phyloP scores from a whole-genome alignment of 1,140 invertebrate species.

The Galendromus occidentalis region DNA sequence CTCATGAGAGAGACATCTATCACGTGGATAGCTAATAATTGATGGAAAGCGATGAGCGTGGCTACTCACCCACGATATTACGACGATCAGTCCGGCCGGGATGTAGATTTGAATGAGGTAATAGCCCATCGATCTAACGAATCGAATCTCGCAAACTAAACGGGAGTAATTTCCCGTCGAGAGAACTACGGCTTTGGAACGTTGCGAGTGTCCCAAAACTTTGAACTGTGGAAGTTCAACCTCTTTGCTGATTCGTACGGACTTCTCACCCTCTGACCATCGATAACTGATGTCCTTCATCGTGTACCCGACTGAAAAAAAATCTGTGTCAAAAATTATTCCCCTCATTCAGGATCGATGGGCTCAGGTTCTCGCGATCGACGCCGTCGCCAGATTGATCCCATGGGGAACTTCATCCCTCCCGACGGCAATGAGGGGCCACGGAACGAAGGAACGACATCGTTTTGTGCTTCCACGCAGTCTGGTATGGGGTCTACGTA shows the following conservation, averaged over 20 bases:
- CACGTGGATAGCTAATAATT: neutral
- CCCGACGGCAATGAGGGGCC: too few relatives aligned
- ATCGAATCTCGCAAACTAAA: constrained; percentile 30
- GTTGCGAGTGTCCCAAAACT: constrained; percentile 28
- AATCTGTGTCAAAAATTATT: too few relatives aligned
- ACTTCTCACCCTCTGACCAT: constrained; percentile 44
- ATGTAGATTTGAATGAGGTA: constrained; percentile 37
- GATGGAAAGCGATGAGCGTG: neutral
- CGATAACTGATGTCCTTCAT: constrained; percentile 67
- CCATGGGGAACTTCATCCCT: too few relatives aligned
- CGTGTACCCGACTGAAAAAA: constrained; percentile 74
- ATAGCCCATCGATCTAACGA: constrained; percentile 32
- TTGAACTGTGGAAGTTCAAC: constrained; percentile 87
- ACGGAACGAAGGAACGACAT: too few relatives aligned
- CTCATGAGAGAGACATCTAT: neutral
- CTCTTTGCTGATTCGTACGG: constrained; percentile 72
- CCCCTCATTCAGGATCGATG: too few relatives aligned
- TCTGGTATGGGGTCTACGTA: too few relatives aligned
- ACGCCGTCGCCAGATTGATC: too few relatives aligned
- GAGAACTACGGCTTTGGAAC: constrained; percentile 17
- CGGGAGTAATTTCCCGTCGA: constrained; percentile 47
- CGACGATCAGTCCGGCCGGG: constrained; percentile 33
- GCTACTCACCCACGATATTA: constrained; percentile 31
- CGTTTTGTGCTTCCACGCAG: too few relatives aligned
- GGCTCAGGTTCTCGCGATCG: too few relatives aligned